Base-by-base conservation (phyloP, 2,888 invertebrate species). In the Mythimna loreyi region DNA sequence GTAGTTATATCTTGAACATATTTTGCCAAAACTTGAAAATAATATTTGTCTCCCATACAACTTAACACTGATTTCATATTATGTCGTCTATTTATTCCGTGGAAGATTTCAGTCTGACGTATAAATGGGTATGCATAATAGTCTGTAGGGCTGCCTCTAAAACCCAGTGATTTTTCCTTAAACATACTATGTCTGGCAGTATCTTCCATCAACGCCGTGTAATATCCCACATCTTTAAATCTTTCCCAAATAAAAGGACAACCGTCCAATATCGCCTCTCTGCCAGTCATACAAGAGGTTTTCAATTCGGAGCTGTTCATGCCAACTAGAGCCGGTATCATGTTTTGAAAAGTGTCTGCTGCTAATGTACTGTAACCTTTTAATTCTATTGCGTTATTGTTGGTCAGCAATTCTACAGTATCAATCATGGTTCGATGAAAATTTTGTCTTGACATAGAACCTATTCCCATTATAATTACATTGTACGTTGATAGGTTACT, bases 361-460 rank as follows among this genome's bases (percentile, higher is more conserved):
- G 97, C 98, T 3, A 99, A 97, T 94, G 98, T 99, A 87, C 97
- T 98, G 90, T 98, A 98, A 1, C 99, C 99, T 76, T 97, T 90
- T 88, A 99, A 96, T 86, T 98, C 98, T 19, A 98, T 94, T 19
- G 97, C 97, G 0, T 96, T 95, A 40, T 97, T 89, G 3, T 96
- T 87, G 28, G 95, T 92, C 56, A 98, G 91, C 62, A 96, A 96
- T 11, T 92, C 84, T 23, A 96, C 91, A 0, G 98, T 98, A 76
- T 95, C 93, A 0, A 97, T 97, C 97, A 98, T 97, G 86, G 97
- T 97, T 19, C 98, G 96, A 67, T 97, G 96, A 78, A 98, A 97
- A 90, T 98, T 98, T 59, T 98, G 92, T 77, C 98, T 96, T 0
- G 98, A 98, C 23, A 98, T 96, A 13, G 98, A 97, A 89, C 98